Evolutionary conservation across 2,888 invertebrate genomes (phyloP).

Genomic region (Bhutanitis thaidina): DNA sequence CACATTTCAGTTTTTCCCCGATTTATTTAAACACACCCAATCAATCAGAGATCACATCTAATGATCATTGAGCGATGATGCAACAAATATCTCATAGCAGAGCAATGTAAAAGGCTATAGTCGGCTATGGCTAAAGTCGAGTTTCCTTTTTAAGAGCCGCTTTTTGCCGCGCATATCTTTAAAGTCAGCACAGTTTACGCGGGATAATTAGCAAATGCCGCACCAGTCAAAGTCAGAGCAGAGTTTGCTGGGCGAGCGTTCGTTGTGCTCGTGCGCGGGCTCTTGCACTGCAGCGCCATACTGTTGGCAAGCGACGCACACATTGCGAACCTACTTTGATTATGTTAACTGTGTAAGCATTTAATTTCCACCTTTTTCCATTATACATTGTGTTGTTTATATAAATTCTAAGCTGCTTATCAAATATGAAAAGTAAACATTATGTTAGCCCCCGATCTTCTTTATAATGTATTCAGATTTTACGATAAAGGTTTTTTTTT

Average conservation of each 20-base stretch:
- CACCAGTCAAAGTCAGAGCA: conserved; percentile 11
- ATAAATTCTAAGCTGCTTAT: no score
- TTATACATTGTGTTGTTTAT: no score
- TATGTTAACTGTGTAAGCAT: no score
- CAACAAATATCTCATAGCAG: not conserved
- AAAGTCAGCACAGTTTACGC: conserved; percentile 2
- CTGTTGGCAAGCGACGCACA: no score
- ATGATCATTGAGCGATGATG: not conserved
- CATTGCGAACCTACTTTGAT: no score
- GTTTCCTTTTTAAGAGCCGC: conserved; percentile 6
- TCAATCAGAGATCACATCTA: conserved; percentile 9
- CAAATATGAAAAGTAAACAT: no score
- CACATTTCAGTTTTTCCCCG: not conserved
- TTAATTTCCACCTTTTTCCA: no score
- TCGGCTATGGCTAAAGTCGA: conserved; percentile 8
- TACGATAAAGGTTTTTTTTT: no score
- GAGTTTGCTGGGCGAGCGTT: not conserved
- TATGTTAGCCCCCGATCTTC: no score
- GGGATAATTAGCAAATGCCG: conserved; percentile 11
- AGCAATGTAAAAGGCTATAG: not conserved
- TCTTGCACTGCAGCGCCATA: not conserved
- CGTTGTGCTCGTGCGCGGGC: not conserved
- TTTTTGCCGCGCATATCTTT: conserved; percentile 8
- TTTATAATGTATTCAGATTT: no score
- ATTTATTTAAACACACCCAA: not conserved